Evolutionary conservation across 1,140 invertebrate species (phyloP), one percentile per base, ranked within the genome.

Genomic region (Microplitis mediator): DNA sequence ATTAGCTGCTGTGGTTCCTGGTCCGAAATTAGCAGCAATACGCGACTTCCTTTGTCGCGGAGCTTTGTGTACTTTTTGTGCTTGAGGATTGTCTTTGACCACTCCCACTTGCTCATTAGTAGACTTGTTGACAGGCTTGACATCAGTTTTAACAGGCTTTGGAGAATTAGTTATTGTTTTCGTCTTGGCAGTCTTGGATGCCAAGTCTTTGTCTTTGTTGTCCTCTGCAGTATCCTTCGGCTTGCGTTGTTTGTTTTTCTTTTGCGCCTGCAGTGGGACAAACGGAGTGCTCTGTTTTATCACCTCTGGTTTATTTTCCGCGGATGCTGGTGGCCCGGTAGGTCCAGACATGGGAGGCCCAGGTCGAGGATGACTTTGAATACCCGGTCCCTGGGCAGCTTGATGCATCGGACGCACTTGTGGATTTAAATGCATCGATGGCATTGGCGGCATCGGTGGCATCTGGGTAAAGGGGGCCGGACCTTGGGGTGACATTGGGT

Each of bases 21-120:
- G 82, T 39, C 84, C 82, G 32, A 90, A 87, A 76, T 89, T 90
- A 6, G 89, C 89, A 3, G 89, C 89, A 73, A 90, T 88, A 70
- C 89, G 87, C 1, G 87, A 87, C 72, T 85, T 89, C 73, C 84
- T 88, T 75, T 87, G 79, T 67, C 82, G 84, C 56, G 78, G 79
- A 9, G 77, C 62, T 56, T 78, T 76, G 76, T 87, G 80, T 14
- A 71, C 64, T 74, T 78, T 76, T 82, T 84, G 79, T 50, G 66
- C 51, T 13, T 73, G 73, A 36, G 76, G 68, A 34, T 75, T 75
- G 31, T 66, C 61, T 54, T 45, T 61, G 5, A 75, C 5, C 51
- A 11, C 13, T 69, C 63, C n/a, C 31, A 66, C 63, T 74, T 74
- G 16, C n/a, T 79, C 77, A n/a, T 74, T 81, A 16, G 58, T 39